phyloP scores from a whole-genome alignment of 2,888 invertebrate genomes.

The Chaetoderma sp. region DNA sequence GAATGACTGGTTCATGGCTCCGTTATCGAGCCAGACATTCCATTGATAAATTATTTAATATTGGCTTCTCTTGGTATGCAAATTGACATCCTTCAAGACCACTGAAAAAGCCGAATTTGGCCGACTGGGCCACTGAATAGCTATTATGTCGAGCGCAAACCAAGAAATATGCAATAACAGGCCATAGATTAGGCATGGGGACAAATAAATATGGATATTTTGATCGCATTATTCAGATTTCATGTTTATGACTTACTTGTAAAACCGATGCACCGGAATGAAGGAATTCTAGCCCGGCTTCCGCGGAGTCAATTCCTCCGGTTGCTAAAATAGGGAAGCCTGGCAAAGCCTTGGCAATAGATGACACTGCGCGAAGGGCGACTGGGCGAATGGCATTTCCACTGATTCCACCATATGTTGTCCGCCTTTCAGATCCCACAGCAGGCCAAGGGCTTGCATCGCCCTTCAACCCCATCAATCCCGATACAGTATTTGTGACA shows the following conservation, averaged over 20 bases:
- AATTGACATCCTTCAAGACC: too few species aligned
- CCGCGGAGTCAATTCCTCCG: conserved; percentile 97
- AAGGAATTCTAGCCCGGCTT: conserved; percentile 93
- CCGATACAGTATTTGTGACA: conserved; percentile 97
- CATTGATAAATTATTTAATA: too few species aligned
- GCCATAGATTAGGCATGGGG: too few species aligned
- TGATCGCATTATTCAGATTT: too few species aligned
- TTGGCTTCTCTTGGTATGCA: too few species aligned
- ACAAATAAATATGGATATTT: too few species aligned
- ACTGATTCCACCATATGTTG: conserved; percentile 95
- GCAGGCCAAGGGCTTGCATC: conserved; percentile 93
- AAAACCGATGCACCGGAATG: conserved; percentile 92
- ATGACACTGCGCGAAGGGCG: conserved; percentile 90
- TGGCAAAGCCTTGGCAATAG: conserved; percentile 84
- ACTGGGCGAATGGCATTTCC: conserved; percentile 96
- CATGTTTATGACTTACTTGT: conserved; percentile 77
- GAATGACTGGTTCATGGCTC: too few species aligned
- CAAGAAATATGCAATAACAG: too few species aligned
- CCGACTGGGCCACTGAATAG: too few species aligned
- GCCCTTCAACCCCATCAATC: conserved; percentile 87
- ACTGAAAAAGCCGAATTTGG: too few species aligned
- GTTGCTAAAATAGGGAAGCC: conserved; percentile 94
- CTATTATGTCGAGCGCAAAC: too few species aligned
- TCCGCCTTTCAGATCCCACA: conserved; percentile 82
- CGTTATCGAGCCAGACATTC: too few species aligned